Conservation (phyloP, 1,140 invertebrate species). For the Cyphomyrmex costatus region DNA sequence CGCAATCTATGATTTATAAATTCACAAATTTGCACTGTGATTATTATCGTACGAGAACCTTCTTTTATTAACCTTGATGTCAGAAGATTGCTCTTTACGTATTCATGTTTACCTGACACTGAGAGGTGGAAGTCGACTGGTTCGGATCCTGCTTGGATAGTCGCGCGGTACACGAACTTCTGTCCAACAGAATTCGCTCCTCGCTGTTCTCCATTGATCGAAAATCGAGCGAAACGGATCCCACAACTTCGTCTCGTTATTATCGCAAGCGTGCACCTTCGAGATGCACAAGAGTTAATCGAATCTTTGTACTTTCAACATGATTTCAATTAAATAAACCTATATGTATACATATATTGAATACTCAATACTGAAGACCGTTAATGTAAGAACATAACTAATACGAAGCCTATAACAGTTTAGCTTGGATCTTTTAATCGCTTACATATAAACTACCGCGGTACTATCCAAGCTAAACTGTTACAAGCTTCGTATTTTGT, state of each 20-base stretch:
- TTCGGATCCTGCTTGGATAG: conserved; percentile 38
- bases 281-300: not conserved
- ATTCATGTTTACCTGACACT: conserved; percentile 17
- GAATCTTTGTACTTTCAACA: not conserved
- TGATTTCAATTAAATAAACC: not conserved
- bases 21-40: not conserved
- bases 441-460: too few relatives aligned
- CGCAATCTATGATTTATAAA: not conserved
- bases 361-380: too few relatives aligned
- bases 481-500: too few relatives aligned
- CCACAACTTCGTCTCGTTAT: conserved; percentile 33
- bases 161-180: conserved; percentile 64
- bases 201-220: conserved; percentile 52
- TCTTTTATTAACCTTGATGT: not conserved
- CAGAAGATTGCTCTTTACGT: not conserved
- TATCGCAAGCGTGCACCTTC: conserved; percentile 2
- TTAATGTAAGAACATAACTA: too few relatives aligned
- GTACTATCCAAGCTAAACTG: too few relatives aligned
- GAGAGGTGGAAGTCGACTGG: conserved; percentile 18
- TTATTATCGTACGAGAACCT: not conserved
- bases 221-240: conserved; percentile 66
- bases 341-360: too few relatives aligned
- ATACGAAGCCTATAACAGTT: too few relatives aligned
- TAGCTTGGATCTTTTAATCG: too few relatives aligned
- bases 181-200: conserved; percentile 53